Percentiles rank a stretch among this genome's conserved stretches.
Conservation (phyloP, 37 sponge, comb jelly and placozoan species). For the Dysidea cf. avara region DNA sequence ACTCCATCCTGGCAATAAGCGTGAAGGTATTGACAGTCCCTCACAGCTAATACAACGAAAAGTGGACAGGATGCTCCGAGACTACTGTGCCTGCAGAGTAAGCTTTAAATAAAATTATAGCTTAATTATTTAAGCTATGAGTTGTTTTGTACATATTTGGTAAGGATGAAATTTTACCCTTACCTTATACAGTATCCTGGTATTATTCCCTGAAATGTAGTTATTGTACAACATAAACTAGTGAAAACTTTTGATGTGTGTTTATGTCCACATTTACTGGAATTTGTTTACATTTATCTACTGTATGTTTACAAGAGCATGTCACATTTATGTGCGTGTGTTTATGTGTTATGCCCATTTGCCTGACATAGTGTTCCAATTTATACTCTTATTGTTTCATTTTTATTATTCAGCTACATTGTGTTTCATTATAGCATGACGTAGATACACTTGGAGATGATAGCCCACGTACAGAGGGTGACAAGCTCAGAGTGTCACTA, state of each 20-base stretch:
- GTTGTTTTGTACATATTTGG: not conserved
- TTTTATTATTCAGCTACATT: not conserved
- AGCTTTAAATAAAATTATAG: not conserved
- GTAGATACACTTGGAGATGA: slow-evolving; percentile 51
- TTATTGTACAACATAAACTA: too few relatives aligned
- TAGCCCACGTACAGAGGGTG: slow-evolving; percentile 38
- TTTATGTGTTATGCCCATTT: not conserved
- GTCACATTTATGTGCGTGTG: too few relatives aligned
- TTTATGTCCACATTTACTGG: too few relatives aligned
- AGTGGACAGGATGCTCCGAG: slow-evolving; percentile 27
- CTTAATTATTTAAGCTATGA: too few relatives aligned
- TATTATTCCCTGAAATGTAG: too few relatives aligned
- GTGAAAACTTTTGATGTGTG: too few relatives aligned
- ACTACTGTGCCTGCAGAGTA: slow-evolving; percentile 59
- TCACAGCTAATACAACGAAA: slow-evolving; percentile 33
- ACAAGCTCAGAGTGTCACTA: slow-evolving; percentile 28
- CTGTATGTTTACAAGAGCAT: too few relatives aligned
- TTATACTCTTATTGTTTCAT: not conserved
- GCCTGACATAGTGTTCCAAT: not conserved
- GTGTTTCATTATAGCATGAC: slow-evolving; percentile 18
- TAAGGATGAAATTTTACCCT: not conserved
- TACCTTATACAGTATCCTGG: not conserved
- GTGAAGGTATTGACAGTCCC: slow-evolving; percentile 27
- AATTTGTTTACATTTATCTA: too few relatives aligned
- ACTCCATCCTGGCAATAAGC: slow-evolving; percentile 22